These are phyloP conservation scores for Phoxinus phoxinus DNA, from an alignment of 2,113 vertebrate genomes.

Conservation along the genomic window DNA sequence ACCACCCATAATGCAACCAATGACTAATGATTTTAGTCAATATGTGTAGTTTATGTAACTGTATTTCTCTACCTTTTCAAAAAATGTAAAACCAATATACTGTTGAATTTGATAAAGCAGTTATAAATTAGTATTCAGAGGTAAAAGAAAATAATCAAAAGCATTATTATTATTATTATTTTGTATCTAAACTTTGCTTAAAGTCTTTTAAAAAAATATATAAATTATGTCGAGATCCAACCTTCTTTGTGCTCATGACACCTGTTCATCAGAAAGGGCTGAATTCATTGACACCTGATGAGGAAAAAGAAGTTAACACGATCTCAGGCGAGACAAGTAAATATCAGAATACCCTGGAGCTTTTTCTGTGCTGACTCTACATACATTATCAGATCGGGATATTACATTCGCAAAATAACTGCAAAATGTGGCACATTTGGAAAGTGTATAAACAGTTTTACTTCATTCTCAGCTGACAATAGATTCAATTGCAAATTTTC, in stretches of 20 bases:
- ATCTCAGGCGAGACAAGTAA: constrained; percentile 36
- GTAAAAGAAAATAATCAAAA: background rate
- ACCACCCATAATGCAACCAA: background rate
- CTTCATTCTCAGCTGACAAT: background rate
- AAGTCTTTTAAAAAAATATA: background rate
- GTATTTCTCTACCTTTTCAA: background rate
- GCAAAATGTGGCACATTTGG: constrained; percentile 4
- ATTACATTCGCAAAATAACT: constrained; percentile 37
- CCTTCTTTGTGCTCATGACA: constrained; percentile 1
- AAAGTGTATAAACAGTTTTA: constrained; percentile 26
- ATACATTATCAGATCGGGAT: constrained; percentile 43
- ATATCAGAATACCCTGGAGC: constrained; percentile 37
- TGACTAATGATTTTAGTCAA: background rate
- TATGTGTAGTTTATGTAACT: background rate
- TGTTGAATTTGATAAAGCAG: background rate
- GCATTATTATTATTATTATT: background rate
- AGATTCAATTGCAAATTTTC: background rate
- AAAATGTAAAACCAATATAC: background rate
- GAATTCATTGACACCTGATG: constrained; percentile 55
- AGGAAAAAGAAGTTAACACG: constrained; percentile 25
- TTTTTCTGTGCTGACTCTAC: constrained; percentile 28
- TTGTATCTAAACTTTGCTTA: background rate
- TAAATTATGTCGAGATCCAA: background rate
- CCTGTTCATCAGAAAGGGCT: constrained; percentile 36
- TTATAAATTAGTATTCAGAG: background rate